Conservation (phyloP, 2,113 vertebrate genomes). For the Semnornis frantzii region DNA sequence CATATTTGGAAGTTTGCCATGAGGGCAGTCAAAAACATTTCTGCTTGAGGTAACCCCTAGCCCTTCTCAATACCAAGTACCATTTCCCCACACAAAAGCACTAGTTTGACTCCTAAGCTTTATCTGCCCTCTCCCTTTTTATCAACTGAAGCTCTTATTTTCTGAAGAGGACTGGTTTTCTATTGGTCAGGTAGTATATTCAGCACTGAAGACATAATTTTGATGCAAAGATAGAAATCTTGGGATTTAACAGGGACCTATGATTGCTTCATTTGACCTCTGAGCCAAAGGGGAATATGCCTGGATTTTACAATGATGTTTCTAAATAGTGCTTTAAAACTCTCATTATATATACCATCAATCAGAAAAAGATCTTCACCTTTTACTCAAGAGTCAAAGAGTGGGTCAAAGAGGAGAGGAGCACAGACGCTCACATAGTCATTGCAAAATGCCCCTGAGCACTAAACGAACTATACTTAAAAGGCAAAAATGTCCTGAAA, state of each 20-base stretch:
- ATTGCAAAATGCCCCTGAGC: background rate
- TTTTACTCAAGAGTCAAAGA: background rate
- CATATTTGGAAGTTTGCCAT: background rate
- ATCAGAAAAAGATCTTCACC: background rate
- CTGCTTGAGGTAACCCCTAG: background rate
- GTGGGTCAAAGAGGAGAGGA: background rate
- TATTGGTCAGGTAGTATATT: background rate
- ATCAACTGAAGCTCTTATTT: background rate
- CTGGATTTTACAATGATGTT: background rate
- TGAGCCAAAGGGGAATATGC: background rate
- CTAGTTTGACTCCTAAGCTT: background rate
- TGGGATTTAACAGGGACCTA: background rate
- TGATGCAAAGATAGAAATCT: background rate
- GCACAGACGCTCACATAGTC: background rate
- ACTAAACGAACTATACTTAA: background rate
- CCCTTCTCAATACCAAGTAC: background rate
- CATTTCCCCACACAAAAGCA: background rate
- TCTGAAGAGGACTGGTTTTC: background rate
- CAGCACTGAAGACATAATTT: background rate
- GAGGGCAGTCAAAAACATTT: background rate
- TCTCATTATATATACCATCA: background rate
- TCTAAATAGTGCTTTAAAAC: background rate
- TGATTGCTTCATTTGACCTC: slow-evolving; percentile 11
- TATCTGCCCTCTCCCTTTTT: background rate
- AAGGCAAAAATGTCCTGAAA: background rate